phyloP scores from a whole-genome alignment of 2,888 invertebrate genomes.

The Gibbula magus region DNA sequence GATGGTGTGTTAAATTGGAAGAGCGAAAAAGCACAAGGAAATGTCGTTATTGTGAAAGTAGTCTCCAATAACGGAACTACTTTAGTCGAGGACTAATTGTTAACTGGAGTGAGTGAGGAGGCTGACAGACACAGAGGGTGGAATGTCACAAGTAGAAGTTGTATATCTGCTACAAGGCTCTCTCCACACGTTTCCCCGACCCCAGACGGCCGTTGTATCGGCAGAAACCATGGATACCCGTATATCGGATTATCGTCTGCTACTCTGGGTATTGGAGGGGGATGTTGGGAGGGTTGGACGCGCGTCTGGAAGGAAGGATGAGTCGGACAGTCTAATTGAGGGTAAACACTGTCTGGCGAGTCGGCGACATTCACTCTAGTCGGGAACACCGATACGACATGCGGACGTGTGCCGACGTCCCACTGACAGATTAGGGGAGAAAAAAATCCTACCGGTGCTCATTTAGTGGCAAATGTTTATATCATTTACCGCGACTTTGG shows the following conservation, averaged over 20 bases:
- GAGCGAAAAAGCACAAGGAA: too few species aligned
- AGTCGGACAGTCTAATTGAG: constrained; percentile 4
- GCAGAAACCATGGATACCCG: constrained; percentile 9
- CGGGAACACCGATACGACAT: neutral
- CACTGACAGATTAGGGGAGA: neutral
- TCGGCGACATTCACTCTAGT: neutral
- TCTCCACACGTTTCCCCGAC: too few species aligned
- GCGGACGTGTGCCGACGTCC: constrained; percentile 6
- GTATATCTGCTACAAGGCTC: too few species aligned
- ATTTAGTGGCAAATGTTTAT: constrained; percentile 22
- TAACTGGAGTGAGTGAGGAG: too few species aligned
- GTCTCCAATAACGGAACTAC: too few species aligned
- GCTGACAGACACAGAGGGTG: too few species aligned
- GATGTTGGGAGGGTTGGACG: neutral
- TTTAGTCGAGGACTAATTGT: too few species aligned
- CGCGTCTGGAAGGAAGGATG: neutral
- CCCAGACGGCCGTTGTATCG: too few species aligned
- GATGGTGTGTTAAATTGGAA: too few species aligned
- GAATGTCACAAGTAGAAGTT: too few species aligned
- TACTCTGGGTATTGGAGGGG: neutral
- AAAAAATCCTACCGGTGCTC: constrained; percentile 21
- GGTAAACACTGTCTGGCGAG: constrained; percentile 14
- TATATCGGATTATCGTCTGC: constrained; percentile 24
- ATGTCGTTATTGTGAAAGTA: too few species aligned
- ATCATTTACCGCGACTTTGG: constrained; percentile 22